Evolutionary conservation across 2,797 vertebrate species (phyloP).

Genomic region (Dipus sagitta): DNA sequence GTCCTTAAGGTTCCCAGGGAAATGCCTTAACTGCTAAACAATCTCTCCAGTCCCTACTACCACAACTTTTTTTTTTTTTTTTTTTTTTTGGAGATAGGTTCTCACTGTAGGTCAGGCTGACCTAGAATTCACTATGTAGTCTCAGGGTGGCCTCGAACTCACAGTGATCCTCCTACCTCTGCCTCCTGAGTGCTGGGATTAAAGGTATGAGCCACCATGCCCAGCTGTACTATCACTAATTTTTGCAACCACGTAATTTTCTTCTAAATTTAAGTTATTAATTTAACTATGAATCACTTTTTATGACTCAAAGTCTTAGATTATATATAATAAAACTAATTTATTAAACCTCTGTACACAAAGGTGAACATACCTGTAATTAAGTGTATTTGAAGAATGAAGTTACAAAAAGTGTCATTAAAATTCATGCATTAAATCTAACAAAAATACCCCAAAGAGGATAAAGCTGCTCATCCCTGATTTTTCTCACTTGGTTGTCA

Average conservation of each 20-base stretch:
- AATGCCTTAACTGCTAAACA: too few species aligned
- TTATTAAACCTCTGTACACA: slow-evolving; percentile 90
- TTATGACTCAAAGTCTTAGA: slow-evolving; percentile 66
- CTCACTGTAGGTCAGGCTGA: too few species aligned
- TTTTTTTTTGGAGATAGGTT: too few species aligned
- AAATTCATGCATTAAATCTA: slow-evolving; percentile 86
- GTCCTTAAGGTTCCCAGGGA: too few species aligned
- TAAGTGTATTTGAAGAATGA: slow-evolving; percentile 81
- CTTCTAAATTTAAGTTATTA: neutral
- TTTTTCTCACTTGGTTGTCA: slow-evolving; percentile 83
- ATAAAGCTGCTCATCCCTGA: slow-evolving; percentile 85
- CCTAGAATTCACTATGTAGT: too few species aligned
- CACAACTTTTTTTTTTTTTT: too few species aligned
- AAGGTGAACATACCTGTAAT: slow-evolving; percentile 83
- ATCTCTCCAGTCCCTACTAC: too few species aligned
- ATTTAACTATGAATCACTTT: slow-evolving; percentile 5
- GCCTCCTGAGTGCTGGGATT: too few species aligned
- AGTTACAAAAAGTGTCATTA: slow-evolving; percentile 88
- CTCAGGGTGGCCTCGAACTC: too few species aligned
- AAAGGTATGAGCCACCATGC: too few species aligned
- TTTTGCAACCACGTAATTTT: slow-evolving; percentile 46
- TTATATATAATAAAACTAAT: slow-evolving; percentile 84
- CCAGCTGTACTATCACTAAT: neutral
- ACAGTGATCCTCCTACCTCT: too few species aligned
- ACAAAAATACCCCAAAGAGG: slow-evolving; percentile 88